Conservation (phyloP, 2,113 vertebrate genomes). For the Hippocampus comes region DNA sequence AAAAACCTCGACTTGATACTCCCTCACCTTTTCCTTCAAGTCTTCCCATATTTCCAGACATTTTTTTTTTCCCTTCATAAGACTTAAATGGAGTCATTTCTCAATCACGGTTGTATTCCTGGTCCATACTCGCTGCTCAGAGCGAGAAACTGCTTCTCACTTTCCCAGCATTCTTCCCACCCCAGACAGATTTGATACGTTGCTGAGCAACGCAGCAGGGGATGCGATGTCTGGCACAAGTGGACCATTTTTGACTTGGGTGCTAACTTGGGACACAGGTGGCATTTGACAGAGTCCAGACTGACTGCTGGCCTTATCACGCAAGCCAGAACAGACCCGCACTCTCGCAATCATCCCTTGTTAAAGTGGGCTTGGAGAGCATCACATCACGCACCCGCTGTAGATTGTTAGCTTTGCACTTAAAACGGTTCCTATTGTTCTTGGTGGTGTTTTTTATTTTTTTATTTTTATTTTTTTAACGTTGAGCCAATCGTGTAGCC, state of each 20-base stretch:
- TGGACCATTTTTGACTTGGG: constrained; percentile 48
- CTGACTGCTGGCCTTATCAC: constrained; percentile 53
- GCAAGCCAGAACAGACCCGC: constrained; percentile 13
- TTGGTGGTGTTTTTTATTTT: too few relatives aligned
- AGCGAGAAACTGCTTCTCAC: constrained; percentile 11
- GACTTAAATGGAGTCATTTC: background rate
- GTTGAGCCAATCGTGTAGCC: too few relatives aligned
- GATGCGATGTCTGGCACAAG: constrained; percentile 44
- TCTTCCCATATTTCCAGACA: background rate
- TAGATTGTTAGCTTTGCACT: background rate
- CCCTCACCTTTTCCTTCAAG: background rate
- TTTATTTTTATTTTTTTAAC: too few relatives aligned
- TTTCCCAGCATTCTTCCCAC: constrained; percentile 5
- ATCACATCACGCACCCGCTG: constrained; percentile 1
- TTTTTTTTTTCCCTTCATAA: background rate
- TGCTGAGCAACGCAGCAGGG: constrained; percentile 26
- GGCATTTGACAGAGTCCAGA: constrained; percentile 63
- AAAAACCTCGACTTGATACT: background rate
- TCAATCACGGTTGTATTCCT: background rate
- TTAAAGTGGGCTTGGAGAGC: background rate
- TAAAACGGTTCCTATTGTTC: too few relatives aligned
- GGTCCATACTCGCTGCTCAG: background rate
- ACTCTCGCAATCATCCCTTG: background rate
- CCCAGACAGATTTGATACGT: constrained; percentile 28
- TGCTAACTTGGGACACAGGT: constrained; percentile 52